phyloP scores from a whole-genome alignment of 1,140 invertebrate genomes.

The Ridgeia piscesae region DNA sequence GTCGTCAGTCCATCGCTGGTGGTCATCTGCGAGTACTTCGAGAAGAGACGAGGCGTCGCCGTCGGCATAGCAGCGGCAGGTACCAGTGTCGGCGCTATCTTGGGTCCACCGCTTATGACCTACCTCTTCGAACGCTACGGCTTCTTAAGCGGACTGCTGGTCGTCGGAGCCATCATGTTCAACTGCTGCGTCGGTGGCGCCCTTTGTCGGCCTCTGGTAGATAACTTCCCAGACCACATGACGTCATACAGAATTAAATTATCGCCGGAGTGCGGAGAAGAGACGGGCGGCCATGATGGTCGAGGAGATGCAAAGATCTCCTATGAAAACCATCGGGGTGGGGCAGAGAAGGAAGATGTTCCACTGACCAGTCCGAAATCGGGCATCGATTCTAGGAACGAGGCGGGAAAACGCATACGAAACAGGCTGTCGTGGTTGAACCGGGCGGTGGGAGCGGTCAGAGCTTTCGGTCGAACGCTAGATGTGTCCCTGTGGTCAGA shows the following conservation, averaged over 20 bases:
- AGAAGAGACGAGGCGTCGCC: neutral
- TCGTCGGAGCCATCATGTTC: conserved; percentile 16
- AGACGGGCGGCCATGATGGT: neutral
- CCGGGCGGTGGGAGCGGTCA: neutral
- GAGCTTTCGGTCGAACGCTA: neutral
- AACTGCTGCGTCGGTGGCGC: conserved; percentile 12
- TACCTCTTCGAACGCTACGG: conserved; percentile 25
- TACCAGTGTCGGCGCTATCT: conserved; percentile 79
- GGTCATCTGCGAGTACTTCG: conserved; percentile 76
- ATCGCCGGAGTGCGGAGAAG: neutral
- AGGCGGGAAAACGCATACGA: neutral
- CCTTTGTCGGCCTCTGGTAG: conserved; percentile 8
- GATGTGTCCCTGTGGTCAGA: neutral
- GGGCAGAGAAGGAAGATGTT: neutral
- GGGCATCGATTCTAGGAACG: neutral
- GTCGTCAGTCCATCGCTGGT: conserved; percentile 27
- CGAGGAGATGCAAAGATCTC: neutral
- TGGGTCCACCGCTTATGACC: conserved; percentile 49
- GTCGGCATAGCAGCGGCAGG: conserved; percentile 57
- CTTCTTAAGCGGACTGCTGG: conserved; percentile 19
- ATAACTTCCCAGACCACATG: neutral
- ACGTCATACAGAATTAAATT: neutral
- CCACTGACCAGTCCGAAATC: neutral
- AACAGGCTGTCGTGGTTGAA: neutral
- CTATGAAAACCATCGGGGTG: neutral